Base-by-base conservation (phyloP, 2,113 vertebrate species). In the Apus apus region DNA sequence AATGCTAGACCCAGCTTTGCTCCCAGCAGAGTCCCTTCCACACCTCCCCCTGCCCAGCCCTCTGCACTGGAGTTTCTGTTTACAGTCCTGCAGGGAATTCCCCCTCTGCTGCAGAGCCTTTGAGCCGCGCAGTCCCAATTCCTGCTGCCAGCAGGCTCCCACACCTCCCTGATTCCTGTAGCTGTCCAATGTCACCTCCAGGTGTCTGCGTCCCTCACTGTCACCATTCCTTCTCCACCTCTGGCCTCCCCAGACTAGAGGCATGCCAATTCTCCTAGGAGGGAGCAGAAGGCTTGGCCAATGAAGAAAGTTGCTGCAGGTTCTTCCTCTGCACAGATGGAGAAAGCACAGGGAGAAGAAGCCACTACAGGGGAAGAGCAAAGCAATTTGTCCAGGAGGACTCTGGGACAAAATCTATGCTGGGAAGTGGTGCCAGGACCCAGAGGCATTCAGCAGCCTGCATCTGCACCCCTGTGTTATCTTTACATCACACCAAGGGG, bases 11-110 rank as follows among this genome's bases (percentile, higher is more conserved):
- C 93, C 92, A 96, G 94, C 92, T 92, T 93, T 78, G 90, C 73
- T 97, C 96, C 96, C 96, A 92, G 70, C 70, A 84, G 96, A 96
- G 66, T 86, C 88, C 92, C 88, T 95, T 94, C 85, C 88, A 95
- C 94, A 90, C 96, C 93, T 95, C 96, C 96, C 94, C 96, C 96
- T 95, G 93, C 88, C 90, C 92, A 92, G 85, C 73, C 57, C 73
- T 88, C 79, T 88, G 85, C 84, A 67, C 75, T 92, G 94, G 75
- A 96, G 96, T 95, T 96, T 96, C 85, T 96, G 90, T 93, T 97
- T 96, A 95, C 82, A 77, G 83, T 92, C 85, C 96, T 94, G 80
- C 85, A 75, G 96, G 96, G 96, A 96, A 91, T 96, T 96, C 83
- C 65, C 45, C 64, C 75, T 95, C 94, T 90, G 78, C 92, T 88